Evolutionary conservation across 1,140 invertebrate species (phyloP).

Genomic region (Argopecten irradians): DNA sequence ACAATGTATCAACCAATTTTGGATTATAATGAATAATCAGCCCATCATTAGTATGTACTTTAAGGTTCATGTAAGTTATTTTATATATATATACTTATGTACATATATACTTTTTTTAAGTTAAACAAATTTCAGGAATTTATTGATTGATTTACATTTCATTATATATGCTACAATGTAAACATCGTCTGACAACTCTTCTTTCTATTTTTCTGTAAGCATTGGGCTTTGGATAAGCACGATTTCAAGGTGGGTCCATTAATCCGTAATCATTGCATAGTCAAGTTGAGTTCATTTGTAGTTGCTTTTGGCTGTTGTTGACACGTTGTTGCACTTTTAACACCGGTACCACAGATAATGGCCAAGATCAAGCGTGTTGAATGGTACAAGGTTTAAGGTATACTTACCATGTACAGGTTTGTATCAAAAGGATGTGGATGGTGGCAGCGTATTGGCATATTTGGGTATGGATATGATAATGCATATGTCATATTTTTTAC

Average conservation of each 20-base stretch:
- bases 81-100: no score
- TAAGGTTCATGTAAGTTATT: no score
- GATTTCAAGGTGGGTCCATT: constrained; percentile 14
- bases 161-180: no score
- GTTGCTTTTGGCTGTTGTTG: constrained; percentile 35
- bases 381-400: not conserved
- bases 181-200: constrained; percentile 1
- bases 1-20: no score
- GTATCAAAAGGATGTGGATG: not conserved
- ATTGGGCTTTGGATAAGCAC: constrained; percentile 1
- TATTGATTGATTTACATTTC: no score
- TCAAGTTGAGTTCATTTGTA: constrained; percentile 31
- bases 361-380: not conserved
- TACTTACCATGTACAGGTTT: not conserved
- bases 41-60: no score
- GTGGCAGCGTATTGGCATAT: not conserved
- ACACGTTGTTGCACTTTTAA: constrained; percentile 1
- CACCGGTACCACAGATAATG: not conserved
- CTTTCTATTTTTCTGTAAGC: not conserved
- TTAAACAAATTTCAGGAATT: no score
- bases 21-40: no score
- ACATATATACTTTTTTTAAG: no score
- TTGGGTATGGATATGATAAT: no score
- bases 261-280: constrained; percentile 16
- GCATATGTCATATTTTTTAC: no score